A percentile compares a stretch with the other conserved stretches of the same genome.
Evolutionary conservation across 1,140 invertebrate genomes (phyloP).

Genomic region (Heliconius himera): DNA sequence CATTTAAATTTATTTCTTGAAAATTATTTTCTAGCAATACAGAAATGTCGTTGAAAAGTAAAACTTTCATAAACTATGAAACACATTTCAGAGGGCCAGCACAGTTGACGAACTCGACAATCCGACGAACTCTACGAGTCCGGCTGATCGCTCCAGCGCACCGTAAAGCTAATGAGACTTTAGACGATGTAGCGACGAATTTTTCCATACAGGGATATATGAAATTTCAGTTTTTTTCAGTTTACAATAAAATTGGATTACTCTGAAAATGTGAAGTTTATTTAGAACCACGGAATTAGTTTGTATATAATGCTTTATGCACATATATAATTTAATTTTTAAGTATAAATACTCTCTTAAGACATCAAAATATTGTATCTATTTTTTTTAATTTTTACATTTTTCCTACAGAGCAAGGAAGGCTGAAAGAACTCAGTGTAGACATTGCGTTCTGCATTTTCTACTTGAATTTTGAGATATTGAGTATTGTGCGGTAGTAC

Average conservation of each 20-base stretch:
- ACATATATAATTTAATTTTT: too few species aligned
- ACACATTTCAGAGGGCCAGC: neutral
- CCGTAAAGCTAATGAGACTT: conserved; percentile 6
- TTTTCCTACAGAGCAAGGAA: too few species aligned
- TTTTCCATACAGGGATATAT: neutral
- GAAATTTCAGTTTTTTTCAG: neutral
- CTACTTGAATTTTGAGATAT: too few species aligned
- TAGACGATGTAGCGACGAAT: neutral
- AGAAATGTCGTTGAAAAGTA: neutral
- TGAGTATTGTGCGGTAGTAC: too few species aligned
- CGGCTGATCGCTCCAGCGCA: conserved; percentile 7
- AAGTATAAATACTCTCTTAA: too few species aligned
- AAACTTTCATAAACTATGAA: conserved; percentile 2
- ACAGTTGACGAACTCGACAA: neutral
- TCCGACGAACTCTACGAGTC: neutral
- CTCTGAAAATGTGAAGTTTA: neutral
- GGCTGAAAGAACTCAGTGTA: too few species aligned
- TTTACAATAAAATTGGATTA: neutral
- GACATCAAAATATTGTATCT: too few species aligned
- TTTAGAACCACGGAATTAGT: neutral
- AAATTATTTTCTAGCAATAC: neutral
- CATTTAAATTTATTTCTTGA: neutral
- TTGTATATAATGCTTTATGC: neutral
- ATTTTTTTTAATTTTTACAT: too few species aligned
- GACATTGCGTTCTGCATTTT: too few species aligned